Conservation (phyloP, 2,797 vertebrate genomes). For the Pseudochirops cupreus region DNA sequence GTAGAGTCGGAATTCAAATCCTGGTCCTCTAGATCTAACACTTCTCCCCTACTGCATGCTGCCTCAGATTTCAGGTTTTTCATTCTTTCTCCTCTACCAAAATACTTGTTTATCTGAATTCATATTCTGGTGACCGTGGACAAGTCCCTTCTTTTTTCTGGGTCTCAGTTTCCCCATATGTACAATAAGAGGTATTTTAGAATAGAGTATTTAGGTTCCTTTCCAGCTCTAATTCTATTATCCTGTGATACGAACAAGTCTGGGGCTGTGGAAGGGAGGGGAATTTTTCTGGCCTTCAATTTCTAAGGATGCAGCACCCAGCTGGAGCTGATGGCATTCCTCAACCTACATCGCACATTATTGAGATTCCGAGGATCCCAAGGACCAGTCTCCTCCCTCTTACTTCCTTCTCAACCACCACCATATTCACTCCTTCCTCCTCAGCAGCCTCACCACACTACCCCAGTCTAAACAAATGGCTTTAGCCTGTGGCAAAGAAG, state of each 20-base stretch:
- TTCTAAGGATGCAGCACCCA: conserved; percentile 84
- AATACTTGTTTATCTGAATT: background rate
- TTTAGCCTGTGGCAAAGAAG: conserved; percentile 75
- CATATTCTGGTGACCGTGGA: background rate
- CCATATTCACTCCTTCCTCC: conserved; percentile 32
- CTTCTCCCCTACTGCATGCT: background rate
- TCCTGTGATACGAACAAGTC: conserved; percentile 78
- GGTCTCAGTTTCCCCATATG: background rate
- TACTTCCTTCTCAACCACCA: conserved; percentile 32
- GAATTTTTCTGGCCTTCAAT: conserved; percentile 82
- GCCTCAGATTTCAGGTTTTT: background rate
- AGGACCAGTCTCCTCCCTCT: conserved; percentile 85
- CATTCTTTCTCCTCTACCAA: background rate
- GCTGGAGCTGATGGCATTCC: conserved; percentile 86
- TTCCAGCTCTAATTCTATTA: background rate
- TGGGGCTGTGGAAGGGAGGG: conserved; percentile 74
- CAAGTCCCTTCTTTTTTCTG: background rate
- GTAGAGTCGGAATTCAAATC: background rate
- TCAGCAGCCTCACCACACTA: conserved; percentile 58
- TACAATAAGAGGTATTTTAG: background rate
- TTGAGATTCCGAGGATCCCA: conserved; percentile 87
- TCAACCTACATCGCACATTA: conserved; percentile 87
- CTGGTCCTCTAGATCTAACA: background rate
- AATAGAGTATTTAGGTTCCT: background rate
- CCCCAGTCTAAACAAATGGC: conserved; percentile 70